Base-by-base conservation (phyloP, 2,113 vertebrate species). In the Probosciger aterrimus region DNA sequence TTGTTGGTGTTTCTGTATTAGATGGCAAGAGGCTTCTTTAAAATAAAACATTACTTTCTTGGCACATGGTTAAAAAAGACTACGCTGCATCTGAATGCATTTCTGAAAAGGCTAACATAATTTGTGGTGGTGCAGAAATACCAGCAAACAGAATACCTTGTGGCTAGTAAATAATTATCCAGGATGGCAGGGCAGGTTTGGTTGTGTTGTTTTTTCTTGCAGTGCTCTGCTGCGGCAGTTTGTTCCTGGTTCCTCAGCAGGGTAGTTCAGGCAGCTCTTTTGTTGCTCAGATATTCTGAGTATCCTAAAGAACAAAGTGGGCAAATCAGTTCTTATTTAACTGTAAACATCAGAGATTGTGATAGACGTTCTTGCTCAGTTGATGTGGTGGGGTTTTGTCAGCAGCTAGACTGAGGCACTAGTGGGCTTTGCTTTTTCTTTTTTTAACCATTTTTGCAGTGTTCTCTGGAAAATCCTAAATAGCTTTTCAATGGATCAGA, bases 141-240 rank as follows among this genome's bases (percentile, higher is more conserved):
- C 28, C 47, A 67, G 59, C 70, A 71, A 67, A 52, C 59, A 77
- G 53, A 88, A 23, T 53, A 67, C n/a, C 25, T 71, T 83, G 23
- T 82, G 85, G 60, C 52, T 96, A 53, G 90, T 92, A 83, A 96
- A 92, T 96, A 86, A 96, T 91, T 92, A 81, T 43, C 71, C 53
- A 86, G 46, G 71, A 39, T 85, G 55, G 68, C 0, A 4, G 57
- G 37, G 47, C 37, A 91, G n/a, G 24, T 24, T 60, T 8, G 35
- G n/a, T 68, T 65, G 69, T 24, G n/a, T 68, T 65, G 69, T 20
- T 39, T 43, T 62, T 41, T 5, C 30, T 75, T 60, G 20, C 30
- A 41, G 33, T n/a, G 41, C 46, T 93, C 22, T 77, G 46, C 68
- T 82, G 53, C 83, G 46, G 79, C 71, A 81, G 11, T 43, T 71